These are phyloP conservation scores for Sarotherodon lohbergeri DNA, from an alignment of 2,113 vertebrate genomes.

Conservation along the genomic window DNA sequence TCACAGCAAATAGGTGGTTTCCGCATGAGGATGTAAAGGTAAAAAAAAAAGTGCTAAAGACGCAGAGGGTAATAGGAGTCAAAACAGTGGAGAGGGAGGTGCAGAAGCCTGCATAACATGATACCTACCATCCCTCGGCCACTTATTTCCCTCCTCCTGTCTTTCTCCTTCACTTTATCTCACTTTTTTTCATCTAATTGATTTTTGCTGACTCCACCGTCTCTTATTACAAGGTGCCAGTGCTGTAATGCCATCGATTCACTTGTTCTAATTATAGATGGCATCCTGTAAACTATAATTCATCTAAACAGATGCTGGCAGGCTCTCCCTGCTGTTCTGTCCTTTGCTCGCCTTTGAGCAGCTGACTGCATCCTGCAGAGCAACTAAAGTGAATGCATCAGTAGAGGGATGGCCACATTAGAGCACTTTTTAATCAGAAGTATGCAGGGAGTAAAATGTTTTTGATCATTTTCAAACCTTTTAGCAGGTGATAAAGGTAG, in stretches of 20 bases:
- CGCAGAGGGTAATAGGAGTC: not conserved
- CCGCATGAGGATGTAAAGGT: slow-evolving; percentile 1
- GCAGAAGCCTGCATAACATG: not conserved
- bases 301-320: not conserved
- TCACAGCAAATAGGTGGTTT: slow-evolving; percentile 34
- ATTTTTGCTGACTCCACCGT: not conserved
- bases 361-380: not conserved
- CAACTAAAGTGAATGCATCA: not conserved
- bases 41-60: not conserved
- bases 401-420: not conserved
- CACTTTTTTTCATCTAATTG: not conserved
- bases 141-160: not conserved
- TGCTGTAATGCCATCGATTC: slow-evolving; percentile 24
- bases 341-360: not conserved
- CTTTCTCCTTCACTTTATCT: not conserved
- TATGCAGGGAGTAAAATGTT: not conserved
- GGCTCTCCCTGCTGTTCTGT: not conserved
- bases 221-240: slow-evolving; percentile 7
- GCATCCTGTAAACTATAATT: not conserved
- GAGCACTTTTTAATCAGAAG: not conserved
- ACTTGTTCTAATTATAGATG: slow-evolving; percentile 37
- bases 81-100: not conserved
- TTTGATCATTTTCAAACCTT: not conserved
- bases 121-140: not conserved
- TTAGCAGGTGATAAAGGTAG: not conserved